These are phyloP conservation scores for Falco columbarius DNA, from an alignment of 2,797 vertebrate genomes.

Conservation along the genomic window DNA sequence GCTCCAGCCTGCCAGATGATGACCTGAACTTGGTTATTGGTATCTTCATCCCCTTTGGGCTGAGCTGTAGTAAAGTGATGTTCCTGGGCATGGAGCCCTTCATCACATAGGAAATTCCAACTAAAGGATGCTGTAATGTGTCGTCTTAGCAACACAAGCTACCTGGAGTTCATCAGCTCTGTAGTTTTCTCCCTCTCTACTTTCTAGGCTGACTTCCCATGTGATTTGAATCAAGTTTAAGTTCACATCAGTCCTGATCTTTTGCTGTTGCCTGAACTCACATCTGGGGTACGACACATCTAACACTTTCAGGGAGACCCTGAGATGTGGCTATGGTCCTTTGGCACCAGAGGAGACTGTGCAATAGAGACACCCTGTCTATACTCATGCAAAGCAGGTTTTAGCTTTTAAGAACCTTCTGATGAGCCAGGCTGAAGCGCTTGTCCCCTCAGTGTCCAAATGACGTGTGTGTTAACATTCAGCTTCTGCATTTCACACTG, in stretches of 20 bases:
- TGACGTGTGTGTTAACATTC: background rate
- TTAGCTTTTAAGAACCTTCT: background rate
- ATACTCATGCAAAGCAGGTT: background rate
- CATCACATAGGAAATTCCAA: background rate
- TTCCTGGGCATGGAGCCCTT: background rate
- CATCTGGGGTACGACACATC: background rate
- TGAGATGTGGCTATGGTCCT: background rate
- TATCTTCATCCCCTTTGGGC: background rate
- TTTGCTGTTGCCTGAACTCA: background rate
- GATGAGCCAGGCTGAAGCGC: background rate
- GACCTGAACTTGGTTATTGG: background rate
- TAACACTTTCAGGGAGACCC: background rate
- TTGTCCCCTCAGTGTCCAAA: background rate
- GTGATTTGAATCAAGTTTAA: background rate
- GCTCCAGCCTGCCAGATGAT: background rate
- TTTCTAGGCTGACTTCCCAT: background rate
- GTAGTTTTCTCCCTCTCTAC: background rate
- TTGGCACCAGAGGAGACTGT: background rate
- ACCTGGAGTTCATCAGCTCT: background rate
- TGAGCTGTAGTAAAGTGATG: background rate
- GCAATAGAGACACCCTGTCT: background rate
- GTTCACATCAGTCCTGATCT: background rate
- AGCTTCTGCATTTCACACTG: background rate
- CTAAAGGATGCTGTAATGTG: background rate
- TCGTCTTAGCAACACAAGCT: conserved; percentile 44